Evolutionary conservation across 2,888 invertebrate species (phyloP).

Genomic region (Alcis repandata): DNA sequence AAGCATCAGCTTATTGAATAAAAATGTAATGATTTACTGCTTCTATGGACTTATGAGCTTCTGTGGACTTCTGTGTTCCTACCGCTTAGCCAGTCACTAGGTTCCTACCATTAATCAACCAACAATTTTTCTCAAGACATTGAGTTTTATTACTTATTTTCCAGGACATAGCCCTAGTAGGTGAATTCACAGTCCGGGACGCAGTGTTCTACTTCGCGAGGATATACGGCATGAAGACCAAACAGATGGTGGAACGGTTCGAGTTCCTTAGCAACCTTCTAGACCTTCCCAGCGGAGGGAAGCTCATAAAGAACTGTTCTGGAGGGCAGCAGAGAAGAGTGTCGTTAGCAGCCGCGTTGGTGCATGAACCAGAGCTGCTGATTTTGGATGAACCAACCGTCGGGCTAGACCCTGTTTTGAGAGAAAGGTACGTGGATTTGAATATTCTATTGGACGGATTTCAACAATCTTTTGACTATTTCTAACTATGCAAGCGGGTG

Average conservation of each 20-base stretch:
- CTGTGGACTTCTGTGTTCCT: too few relatives aligned
- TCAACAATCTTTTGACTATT: too few relatives aligned
- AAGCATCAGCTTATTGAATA: too few relatives aligned
- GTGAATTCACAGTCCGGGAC: constrained; percentile 93
- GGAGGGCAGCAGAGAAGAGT: constrained; percentile 97
- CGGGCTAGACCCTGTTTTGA: constrained; percentile 95
- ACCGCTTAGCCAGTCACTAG: not conserved
- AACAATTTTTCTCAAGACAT: too few relatives aligned
- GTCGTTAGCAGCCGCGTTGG: constrained; percentile 94
- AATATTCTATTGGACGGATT: not conserved
- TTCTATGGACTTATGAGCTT: too few relatives aligned
- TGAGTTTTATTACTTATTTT: not conserved
- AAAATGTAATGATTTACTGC: too few relatives aligned
- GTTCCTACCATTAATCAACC: too few relatives aligned
- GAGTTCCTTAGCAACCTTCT: constrained; percentile 90
- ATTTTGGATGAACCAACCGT: constrained; percentile 98
- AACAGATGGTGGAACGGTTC: constrained; percentile 88
- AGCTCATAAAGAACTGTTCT: constrained; percentile 89
- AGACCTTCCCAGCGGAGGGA: constrained; percentile 91
- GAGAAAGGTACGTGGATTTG: constrained; percentile 90
- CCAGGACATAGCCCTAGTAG: constrained; percentile 92
- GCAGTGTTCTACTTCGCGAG: constrained; percentile 95
- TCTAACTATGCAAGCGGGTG: too few relatives aligned
- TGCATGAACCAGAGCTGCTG: constrained; percentile 95
- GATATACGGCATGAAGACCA: constrained; percentile 91